These are phyloP conservation scores for Dendronephthya gigantea DNA, from an alignment of 64 coral and sea anemone genomes.

Conservation along the genomic window DNA sequence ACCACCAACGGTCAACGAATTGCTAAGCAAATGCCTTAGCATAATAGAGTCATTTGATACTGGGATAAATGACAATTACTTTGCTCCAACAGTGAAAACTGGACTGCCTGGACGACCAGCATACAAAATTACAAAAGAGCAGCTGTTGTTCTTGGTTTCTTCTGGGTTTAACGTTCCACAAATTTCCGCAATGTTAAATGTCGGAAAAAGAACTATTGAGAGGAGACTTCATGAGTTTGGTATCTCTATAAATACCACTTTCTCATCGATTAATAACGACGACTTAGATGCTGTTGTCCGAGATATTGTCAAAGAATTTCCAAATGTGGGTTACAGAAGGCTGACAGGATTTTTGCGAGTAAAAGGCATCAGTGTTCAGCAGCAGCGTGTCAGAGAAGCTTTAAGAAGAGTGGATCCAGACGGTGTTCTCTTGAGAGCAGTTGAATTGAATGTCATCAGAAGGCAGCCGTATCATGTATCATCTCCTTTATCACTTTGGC, in stretches of 20 bases:
- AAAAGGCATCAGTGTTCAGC: conserved; percentile 26
- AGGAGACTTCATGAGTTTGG: conserved; percentile 31
- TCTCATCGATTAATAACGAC: not conserved
- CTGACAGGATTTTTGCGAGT: conserved; percentile 28
- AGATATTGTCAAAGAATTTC: conserved; percentile 33
- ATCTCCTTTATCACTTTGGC: conserved; percentile 29
- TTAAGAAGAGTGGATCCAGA: conserved; percentile 29
- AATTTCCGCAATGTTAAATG: not conserved
- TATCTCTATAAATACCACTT: not conserved
- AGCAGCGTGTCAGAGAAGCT: conserved; percentile 7
- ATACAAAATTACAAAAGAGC: too few species aligned
- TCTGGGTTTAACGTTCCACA: not conserved
- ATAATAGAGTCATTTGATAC: too few species aligned
- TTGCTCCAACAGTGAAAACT: too few species aligned
- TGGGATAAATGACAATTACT: too few species aligned
- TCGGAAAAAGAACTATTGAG: conserved; percentile 11
- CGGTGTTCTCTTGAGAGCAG: conserved; percentile 9
- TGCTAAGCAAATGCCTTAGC: too few species aligned
- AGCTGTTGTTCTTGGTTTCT: too few species aligned
- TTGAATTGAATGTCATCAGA: not conserved
- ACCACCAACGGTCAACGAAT: too few species aligned
- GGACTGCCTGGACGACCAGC: too few species aligned
- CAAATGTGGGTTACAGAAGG: conserved; percentile 25
- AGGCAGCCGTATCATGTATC: conserved; percentile 5
- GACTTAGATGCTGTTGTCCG: conserved; percentile 20